Percentiles rank a stretch among this genome's conserved stretches.
Conservation (phyloP, 2,888 invertebrate species). For the Ligdia adustata region DNA sequence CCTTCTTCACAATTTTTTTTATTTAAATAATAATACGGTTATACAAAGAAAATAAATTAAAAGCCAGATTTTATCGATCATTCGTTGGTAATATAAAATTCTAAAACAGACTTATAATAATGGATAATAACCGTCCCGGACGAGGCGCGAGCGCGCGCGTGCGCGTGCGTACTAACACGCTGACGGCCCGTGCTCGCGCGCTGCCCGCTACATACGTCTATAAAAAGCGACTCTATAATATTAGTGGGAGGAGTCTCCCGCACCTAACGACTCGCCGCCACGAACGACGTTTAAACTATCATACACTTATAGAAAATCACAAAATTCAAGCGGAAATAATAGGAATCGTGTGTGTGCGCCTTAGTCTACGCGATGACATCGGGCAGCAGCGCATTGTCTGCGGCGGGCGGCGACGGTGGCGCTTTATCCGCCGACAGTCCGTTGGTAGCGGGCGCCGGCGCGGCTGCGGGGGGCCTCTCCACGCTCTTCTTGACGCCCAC, state of each 20-base stretch:
- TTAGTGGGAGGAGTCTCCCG: slow-evolving; percentile 76
- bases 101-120: slow-evolving; percentile 80
- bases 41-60: slow-evolving; percentile 83
- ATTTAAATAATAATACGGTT: slow-evolving; percentile 82
- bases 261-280: slow-evolving; percentile 75
- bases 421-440: slow-evolving; percentile 57
- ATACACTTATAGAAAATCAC: slow-evolving; percentile 83
- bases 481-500: slow-evolving; percentile 47
- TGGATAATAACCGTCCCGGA: slow-evolving; percentile 64
- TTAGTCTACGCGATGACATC: slow-evolving; percentile 82
- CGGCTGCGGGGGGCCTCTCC: slow-evolving; percentile 35
- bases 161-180: slow-evolving; percentile 26
- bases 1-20: slow-evolving; percentile 76
- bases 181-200: slow-evolving; percentile 14
- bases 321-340: slow-evolving; percentile 83
- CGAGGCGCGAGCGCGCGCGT: slow-evolving; percentile 37
- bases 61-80: slow-evolving; percentile 81
- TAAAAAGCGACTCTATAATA: slow-evolving; percentile 82
- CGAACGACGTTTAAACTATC: slow-evolving; percentile 71
- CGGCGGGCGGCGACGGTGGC: slow-evolving; percentile 78
- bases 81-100: slow-evolving; percentile 84
- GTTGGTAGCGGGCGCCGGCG: slow-evolving; percentile 34
- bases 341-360: slow-evolving; percentile 61
- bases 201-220: slow-evolving; percentile 58
- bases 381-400: slow-evolving; percentile 70